Conservation (phyloP, 2,888 invertebrate genomes). For the Folsomia manolachei region DNA sequence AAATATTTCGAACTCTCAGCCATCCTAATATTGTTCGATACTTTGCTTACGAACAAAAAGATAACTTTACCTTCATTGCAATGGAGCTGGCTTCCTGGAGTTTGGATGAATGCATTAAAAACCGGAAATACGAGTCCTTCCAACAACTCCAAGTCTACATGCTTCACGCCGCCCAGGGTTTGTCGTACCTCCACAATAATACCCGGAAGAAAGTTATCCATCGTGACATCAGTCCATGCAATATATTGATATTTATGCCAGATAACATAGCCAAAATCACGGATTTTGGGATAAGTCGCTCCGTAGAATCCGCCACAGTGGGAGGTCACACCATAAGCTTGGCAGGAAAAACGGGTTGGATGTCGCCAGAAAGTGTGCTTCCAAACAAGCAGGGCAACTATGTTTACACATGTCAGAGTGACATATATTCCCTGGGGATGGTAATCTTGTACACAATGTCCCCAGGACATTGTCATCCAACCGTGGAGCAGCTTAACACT, state of each 20-base stretch:
- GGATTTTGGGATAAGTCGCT: not conserved
- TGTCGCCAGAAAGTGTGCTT: not conserved
- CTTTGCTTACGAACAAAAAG: not conserved
- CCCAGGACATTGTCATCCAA: not conserved
- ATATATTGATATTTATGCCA: not conserved
- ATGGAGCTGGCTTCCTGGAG: not conserved
- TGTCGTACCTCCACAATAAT: not conserved
- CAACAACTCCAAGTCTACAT: not conserved
- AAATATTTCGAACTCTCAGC: not conserved
- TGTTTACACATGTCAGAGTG: not conserved
- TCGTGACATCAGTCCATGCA: not conserved
- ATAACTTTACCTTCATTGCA: not conserved
- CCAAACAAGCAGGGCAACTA: not conserved
- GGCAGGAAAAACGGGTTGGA: not conserved
- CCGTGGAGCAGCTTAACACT: not conserved
- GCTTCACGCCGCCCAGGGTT: not conserved
- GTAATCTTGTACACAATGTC: not conserved
- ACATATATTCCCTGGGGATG: not conserved
- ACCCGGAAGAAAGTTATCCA: not conserved
- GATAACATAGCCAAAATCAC: not conserved
- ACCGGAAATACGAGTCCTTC: not conserved
- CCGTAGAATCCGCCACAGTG: not conserved
- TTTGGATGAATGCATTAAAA: not conserved
- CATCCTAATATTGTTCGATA: not conserved
- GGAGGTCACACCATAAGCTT: not conserved